Base-by-base conservation (phyloP, 2,888 invertebrate genomes). In the Cephus nigrinus region DNA sequence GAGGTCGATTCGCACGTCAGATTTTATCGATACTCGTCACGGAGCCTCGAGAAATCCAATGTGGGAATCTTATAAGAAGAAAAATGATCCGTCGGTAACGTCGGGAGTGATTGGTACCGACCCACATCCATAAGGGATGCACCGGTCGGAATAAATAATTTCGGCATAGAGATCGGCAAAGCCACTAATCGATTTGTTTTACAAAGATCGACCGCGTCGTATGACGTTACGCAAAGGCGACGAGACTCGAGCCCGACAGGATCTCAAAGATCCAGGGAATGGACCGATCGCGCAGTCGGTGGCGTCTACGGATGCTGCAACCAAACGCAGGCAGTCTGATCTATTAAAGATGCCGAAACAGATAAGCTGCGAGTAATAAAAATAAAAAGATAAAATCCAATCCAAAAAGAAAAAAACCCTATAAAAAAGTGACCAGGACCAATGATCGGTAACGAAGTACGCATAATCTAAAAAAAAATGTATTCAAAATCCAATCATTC, bases 211-310 rank as follows among this genome's bases (percentile, higher is more conserved):
- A 71, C 31, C 15, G 71, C 33, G 33, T 71, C 71, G 32, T 12
- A 15, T 3, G 69, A 69, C 69, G 15, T 69, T 69, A 31, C 34
- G 35, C 31, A 30, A 36, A 33, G 36, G 31, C 35, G 71, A 71
- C 71, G 31, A 71, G 71, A 31, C 11, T 23, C 35, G 40, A 40
- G 12, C 35, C 30, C 31, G 76, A 76, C 68, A 69, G 36, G 34
- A 74, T 36, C n/a, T 15, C 31, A 74, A 71, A n/a, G 71, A 71
- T 71, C 32, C 33, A 71, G 12, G 31, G 71, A 71, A 71, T 71
- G 71, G 71, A 71, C 31, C 31, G 31, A 71, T 71, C 11, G 71
- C 15, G 32, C 31, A 23, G 12, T 12, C 71, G 4, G 71, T 33
- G 33, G 32, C 71, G 71, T 71, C 71, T 12, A 55, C 71, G 71